Conservation (phyloP, 2,113 vertebrate genomes). For the Electrona antarctica region DNA sequence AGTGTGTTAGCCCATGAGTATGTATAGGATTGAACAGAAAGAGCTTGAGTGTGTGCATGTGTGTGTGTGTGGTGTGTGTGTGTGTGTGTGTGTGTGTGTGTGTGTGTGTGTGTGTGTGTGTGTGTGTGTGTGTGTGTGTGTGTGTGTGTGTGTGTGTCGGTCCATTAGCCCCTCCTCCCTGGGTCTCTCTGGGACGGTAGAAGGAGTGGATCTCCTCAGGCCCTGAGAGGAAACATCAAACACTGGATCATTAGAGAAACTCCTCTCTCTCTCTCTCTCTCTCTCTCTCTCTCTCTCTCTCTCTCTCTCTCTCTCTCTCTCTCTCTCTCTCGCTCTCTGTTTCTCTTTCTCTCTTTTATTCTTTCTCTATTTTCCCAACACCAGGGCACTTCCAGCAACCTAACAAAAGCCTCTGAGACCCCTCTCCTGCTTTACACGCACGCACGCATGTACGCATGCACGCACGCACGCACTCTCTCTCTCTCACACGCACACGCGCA, state of each 20-base stretch:
- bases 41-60: conserved; percentile 7
- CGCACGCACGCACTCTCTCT: neutral
- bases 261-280: conserved; percentile 20
- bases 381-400: conserved; percentile 8
- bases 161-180: conserved; percentile 41
- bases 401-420: conserved; percentile 7
- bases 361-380: neutral
- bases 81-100: conserved; percentile 5
- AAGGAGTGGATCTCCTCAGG: conserved; percentile 64
- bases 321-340: conserved; percentile 6
- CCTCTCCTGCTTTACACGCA: neutral
- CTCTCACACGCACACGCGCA: neutral
- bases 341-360: neutral
- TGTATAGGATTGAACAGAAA: no score
- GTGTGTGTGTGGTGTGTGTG: conserved; percentile 2
- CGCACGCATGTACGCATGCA: no score
- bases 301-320: neutral
- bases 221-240: conserved; percentile 69
- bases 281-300: conserved; percentile 15
- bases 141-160: conserved; percentile 18
- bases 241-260: conserved; percentile 68
- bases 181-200: conserved; percentile 41
- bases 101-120: neutral
- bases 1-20: conserved; percentile 45
- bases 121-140: conserved; percentile 8